Evolutionary conservation across 2,888 invertebrate species (phyloP).

Genomic region (Clistopyga incitator): DNA sequence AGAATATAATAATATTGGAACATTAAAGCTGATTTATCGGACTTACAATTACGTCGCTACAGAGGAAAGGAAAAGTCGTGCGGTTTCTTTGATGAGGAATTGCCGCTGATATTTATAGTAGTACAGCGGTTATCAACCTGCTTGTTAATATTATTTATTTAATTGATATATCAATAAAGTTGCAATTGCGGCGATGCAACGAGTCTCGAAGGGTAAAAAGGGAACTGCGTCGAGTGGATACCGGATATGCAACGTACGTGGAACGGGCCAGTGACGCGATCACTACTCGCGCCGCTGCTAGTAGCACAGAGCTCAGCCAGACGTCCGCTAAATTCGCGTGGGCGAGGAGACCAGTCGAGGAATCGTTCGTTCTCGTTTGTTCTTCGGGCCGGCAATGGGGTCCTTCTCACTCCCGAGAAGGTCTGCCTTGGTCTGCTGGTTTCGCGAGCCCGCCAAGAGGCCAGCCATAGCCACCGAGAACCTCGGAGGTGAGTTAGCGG

Average conservation of each 20-base stretch:
- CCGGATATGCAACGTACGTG: constrained; percentile 39
- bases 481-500: constrained; percentile 79
- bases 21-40: constrained; percentile 77
- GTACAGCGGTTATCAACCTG: constrained; percentile 69
- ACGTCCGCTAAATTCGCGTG: constrained; percentile 28
- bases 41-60: constrained; percentile 65
- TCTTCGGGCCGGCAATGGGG: constrained; percentile 41
- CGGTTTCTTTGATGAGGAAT: constrained; percentile 68
- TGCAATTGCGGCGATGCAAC: not conserved
- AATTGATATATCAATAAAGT: not conserved
- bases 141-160: not conserved
- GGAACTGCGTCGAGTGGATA: constrained; percentile 10
- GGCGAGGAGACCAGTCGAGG: constrained; percentile 29
- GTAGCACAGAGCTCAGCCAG: constrained; percentile 2
- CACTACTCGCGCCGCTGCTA: constrained; percentile 9
- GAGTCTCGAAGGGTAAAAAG: constrained; percentile 19
- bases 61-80: constrained; percentile 47
- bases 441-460: constrained; percentile 41
- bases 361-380: constrained; percentile 41
- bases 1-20: constrained; percentile 78
- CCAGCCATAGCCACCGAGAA: constrained; percentile 59
- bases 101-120: constrained; percentile 68
- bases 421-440: constrained; percentile 28
- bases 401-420: constrained; percentile 46
- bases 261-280: constrained; percentile 52